These are phyloP conservation scores for Oscheius sp. DNA, from an alignment of 2,888 invertebrate species.

Conservation along the genomic window DNA sequence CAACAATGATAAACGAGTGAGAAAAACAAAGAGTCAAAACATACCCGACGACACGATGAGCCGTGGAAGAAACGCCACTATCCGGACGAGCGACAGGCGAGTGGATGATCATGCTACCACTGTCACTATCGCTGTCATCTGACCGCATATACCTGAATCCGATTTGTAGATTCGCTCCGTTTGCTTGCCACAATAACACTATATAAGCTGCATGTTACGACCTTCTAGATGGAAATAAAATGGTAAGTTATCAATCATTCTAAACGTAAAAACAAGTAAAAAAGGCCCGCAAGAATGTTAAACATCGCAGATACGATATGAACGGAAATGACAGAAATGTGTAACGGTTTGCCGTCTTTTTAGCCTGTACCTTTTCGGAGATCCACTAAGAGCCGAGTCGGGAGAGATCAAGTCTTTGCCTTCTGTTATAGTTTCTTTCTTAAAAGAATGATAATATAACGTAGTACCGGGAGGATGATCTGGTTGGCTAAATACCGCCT, in stretches of 20 bases:
- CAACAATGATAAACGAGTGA: slow-evolving; percentile 16
- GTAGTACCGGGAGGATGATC: slow-evolving; percentile 13
- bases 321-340: not conserved
- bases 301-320: not conserved
- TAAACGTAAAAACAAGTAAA: no score
- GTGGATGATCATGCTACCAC: slow-evolving; percentile 31
- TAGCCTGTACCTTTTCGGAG: slow-evolving; percentile 25
- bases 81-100: slow-evolving; percentile 26
- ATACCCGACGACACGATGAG: slow-evolving; percentile 10
- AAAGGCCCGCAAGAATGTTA: not conserved
- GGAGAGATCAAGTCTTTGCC: slow-evolving; percentile 22
- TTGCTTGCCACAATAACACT: not conserved
- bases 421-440: slow-evolving; percentile 17
- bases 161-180: not conserved
- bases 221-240: not conserved
- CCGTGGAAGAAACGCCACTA: slow-evolving; percentile 27
- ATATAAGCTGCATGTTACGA: not conserved
- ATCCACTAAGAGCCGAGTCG: slow-evolving; percentile 13
- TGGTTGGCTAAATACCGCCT: no score
- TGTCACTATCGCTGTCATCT: slow-evolving; percentile 30
- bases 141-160: slow-evolving; percentile 24
- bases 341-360: no score
- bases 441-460: slow-evolving; percentile 24
- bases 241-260: not conserved
- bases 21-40: not conserved